Evolutionary conservation across 2,113 vertebrate species (phyloP).

Genomic region (Campylorhamphus procurvoides): DNA sequence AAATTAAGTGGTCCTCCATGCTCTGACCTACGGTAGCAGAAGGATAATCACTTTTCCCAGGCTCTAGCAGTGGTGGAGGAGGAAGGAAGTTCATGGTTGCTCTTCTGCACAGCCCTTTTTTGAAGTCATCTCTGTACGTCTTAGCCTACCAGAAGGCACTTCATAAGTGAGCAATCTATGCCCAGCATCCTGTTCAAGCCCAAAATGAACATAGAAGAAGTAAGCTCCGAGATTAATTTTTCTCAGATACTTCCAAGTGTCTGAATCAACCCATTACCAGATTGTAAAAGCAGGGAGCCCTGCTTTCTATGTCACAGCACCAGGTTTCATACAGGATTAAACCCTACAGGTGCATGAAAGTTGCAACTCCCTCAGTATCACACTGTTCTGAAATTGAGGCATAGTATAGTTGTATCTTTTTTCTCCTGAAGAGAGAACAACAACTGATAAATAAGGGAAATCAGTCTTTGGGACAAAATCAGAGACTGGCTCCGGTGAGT

Average conservation of each 20-base stretch:
- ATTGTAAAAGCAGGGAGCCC: neutral
- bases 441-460: neutral
- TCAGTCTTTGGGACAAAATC: neutral
- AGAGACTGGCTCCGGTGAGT: neutral
- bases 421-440: neutral
- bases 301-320: neutral
- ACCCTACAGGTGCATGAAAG: neutral
- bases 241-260: neutral
- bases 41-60: neutral
- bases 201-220: neutral
- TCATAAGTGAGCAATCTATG: neutral
- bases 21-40: neutral
- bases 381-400: neutral
- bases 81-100: neutral
- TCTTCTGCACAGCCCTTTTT: neutral
- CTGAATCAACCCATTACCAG: rapidly evolving
- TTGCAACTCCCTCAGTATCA: neutral
- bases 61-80: neutral
- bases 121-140: neutral
- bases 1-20: neutral
- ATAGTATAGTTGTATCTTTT: neutral
- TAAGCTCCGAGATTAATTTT: neutral
- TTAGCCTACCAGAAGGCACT: neutral
- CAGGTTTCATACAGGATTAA: neutral
- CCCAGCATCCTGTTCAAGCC: neutral